phyloP scores from a whole-genome alignment of 2,113 vertebrate genomes.

The Erythrolamprus reginae region DNA sequence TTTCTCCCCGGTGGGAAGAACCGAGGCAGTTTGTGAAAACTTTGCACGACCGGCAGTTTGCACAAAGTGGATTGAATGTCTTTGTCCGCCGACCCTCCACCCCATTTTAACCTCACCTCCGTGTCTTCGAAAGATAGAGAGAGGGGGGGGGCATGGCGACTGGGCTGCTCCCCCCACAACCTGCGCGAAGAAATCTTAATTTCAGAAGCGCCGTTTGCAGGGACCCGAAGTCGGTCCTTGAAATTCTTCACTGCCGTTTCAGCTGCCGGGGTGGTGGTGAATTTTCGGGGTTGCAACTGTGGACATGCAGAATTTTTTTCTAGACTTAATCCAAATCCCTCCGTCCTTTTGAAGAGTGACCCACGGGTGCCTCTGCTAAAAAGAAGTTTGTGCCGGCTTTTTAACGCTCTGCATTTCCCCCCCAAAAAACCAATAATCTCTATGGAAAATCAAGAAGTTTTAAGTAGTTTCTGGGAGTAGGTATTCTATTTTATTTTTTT shows the following conservation, averaged over 20 bases:
- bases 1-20: conserved; percentile 26
- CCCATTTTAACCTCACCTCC: not conserved
- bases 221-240: not conserved
- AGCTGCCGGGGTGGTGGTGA: not conserved
- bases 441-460: not conserved
- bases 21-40: conserved; percentile 12
- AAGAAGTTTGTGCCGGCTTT: not conserved
- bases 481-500: not conserved
- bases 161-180: rapidly evolving
- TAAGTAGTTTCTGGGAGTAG: not conserved
- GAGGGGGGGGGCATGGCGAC: not conserved
- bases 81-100: not conserved
- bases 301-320: not conserved
- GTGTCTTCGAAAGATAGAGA: not conserved
- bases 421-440: too few species aligned
- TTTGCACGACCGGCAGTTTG: conserved; percentile 39
- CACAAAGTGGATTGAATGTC: conserved; percentile 34
- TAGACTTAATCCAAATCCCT: not conserved
- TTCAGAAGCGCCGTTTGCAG: not conserved
- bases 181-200: not conserved
- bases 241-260: not conserved
- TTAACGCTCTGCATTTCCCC: not conserved
- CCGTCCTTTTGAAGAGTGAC: not conserved
- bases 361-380: not conserved
- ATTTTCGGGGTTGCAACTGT: not conserved